Evolutionary conservation across 2,113 vertebrate species (phyloP), one percentile per base, ranked within the genome.

Genomic region (Ibidorhyncha struthersii): DNA sequence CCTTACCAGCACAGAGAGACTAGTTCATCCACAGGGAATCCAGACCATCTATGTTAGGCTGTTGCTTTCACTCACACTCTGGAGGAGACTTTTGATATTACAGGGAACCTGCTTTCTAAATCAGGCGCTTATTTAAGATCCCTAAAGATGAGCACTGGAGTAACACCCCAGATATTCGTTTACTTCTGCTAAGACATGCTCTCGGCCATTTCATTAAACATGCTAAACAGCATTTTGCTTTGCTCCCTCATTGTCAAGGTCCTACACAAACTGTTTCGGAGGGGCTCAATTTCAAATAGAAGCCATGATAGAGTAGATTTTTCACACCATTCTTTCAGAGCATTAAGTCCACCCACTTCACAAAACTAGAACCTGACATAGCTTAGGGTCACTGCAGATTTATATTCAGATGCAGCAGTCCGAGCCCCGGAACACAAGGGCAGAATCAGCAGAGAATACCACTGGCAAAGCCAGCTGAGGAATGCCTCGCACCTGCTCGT

Each of bases 371-470:
- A 72, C 12, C 14, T 69, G 52, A 89, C 14, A 22, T 1, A 73
- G 18, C n/a, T 84, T 49, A 63, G 18, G 32, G 34, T 74, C 74
- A 69, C 62, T 45, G 40, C 50, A 62, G 67, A n/a, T 56, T 73
- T 88, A 59, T 38, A 32, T 14, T 56, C 36, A n/a, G 40, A n/a
- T 25, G 72, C 19, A 86, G 43, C 2, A 92, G 36, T 40, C 25
- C 2, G 11, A 66, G 58, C 15, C 55, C 38, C 38, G 59, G 38
- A 73, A 67, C 20, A 47, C 0, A 0, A n/a, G 40, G 21, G 49
- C 36, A 81, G 67, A 80, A 41, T 47, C 38, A 55, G 67, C 67
- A 88, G 26, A 29, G 25, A 93, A 4, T 21, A 72, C 32, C 21
- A 13, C 21, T 20, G 22, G 17, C 50, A 86, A 79, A 70, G 27